A percentile compares a stretch with the other conserved stretches of the same genome.
Conservation (phyloP, 2,888 invertebrate species). For the Melieria picta region DNA sequence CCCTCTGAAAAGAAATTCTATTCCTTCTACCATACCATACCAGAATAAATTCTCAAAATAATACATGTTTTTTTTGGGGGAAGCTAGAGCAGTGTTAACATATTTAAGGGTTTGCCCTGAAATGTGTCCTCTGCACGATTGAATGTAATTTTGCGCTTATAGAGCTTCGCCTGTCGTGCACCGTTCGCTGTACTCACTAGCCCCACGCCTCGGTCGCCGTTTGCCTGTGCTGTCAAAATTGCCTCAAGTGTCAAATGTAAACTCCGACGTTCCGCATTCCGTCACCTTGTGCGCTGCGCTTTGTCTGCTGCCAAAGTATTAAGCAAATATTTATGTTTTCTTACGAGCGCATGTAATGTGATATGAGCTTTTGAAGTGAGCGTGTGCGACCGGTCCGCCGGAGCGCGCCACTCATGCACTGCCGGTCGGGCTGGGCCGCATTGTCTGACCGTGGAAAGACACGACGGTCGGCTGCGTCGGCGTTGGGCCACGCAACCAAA, state of each 20-base stretch:
- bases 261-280: neutral
- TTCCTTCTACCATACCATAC: too few relatives aligned
- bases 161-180: too few relatives aligned
- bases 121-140: too few relatives aligned
- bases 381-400: conserved; percentile 36
- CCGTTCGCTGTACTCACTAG: too few relatives aligned
- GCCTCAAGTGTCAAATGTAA: conserved; percentile 35
- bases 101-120: too few relatives aligned
- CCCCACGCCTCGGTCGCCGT: too few relatives aligned
- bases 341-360: conserved; percentile 24
- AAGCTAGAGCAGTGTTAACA: too few relatives aligned
- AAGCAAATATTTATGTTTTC: conserved; percentile 33
- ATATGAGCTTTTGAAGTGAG: conserved; percentile 42
- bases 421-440: neutral
- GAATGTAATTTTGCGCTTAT: too few relatives aligned
- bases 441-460: neutral
- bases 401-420: conserved; percentile 38
- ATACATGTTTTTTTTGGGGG: too few relatives aligned
- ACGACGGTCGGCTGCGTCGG: neutral
- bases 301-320: conserved; percentile 11
- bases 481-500: conserved; percentile 48
- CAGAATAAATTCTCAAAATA: too few relatives aligned
- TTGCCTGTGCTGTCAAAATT: conserved; percentile 37
- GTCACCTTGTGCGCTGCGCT: conserved; percentile 11
- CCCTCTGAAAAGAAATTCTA: too few relatives aligned